Evolutionary conservation across 2,888 invertebrate genomes (phyloP).

Genomic region (Nudaria mundana): DNA sequence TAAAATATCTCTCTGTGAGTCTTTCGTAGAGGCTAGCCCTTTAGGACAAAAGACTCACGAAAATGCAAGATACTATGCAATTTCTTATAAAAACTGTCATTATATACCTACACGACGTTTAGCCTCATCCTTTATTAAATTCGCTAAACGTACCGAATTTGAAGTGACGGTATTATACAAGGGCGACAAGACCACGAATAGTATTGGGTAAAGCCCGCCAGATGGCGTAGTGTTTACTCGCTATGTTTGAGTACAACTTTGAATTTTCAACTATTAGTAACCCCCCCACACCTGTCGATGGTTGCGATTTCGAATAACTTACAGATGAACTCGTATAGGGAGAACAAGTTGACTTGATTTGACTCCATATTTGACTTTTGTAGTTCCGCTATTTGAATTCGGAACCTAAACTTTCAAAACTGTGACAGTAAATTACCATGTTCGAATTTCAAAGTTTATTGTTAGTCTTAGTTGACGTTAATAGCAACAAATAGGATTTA

Average conservation of each 20-base stretch:
- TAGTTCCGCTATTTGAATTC: constrained; percentile 10
- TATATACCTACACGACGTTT: too few species aligned
- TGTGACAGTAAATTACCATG: too few species aligned
- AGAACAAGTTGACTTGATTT: constrained; percentile 24
- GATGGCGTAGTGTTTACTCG: constrained; percentile 78
- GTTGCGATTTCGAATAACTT: constrained; percentile 45
- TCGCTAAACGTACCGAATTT: constrained; percentile 11
- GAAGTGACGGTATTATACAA: constrained; percentile 36
- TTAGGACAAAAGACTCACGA: too few species aligned
- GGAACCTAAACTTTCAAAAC: constrained; percentile 2
- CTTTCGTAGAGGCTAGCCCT: too few species aligned
- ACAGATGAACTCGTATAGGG: constrained; percentile 22
- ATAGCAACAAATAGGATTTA: too few species aligned
- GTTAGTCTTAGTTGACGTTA: too few species aligned
- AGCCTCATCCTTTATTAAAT: background rate
- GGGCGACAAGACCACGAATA: constrained; percentile 41
- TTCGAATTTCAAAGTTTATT: too few species aligned
- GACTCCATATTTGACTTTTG: constrained; percentile 12
- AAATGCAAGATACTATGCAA: too few species aligned
- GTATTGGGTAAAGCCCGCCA: constrained; percentile 62
- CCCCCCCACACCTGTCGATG: constrained; percentile 66
- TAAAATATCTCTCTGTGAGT: too few species aligned
- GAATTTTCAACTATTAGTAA: constrained; percentile 73
- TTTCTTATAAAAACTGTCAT: too few species aligned
- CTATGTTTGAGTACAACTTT: constrained; percentile 71